phyloP scores from a whole-genome alignment of 2,888 invertebrate species.

The Dysmachus trigonus region DNA sequence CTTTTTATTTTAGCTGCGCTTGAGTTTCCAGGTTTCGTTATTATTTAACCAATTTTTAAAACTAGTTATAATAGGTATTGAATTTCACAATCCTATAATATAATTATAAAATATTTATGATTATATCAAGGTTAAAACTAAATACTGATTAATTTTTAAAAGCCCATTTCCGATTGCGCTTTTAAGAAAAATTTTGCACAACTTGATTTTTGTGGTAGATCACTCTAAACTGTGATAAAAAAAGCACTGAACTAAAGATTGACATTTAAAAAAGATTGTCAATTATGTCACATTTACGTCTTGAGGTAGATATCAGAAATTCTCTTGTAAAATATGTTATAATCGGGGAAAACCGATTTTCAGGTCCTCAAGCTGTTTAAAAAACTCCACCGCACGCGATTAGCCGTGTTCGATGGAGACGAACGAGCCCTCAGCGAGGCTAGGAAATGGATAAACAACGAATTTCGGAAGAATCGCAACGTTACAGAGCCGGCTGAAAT shows the following conservation, averaged over 20 bases:
- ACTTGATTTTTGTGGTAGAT: neutral
- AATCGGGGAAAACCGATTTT: neutral
- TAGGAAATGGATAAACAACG: conserved; percentile 78
- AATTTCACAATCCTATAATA: too few species aligned
- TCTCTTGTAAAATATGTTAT: neutral
- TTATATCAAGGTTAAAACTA: too few species aligned
- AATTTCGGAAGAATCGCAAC: conserved; percentile 74
- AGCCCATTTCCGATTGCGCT: neutral
- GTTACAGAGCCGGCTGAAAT: conserved; percentile 71
- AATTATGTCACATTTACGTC: neutral
- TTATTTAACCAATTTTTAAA: too few species aligned
- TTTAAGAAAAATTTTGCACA: neutral
- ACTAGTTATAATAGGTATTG: too few species aligned
- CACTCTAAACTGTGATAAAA: neutral
- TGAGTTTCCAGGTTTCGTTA: too few species aligned
- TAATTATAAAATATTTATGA: too few species aligned
- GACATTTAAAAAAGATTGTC: neutral
- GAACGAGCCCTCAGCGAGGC: conserved; percentile 70
- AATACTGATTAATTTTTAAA: neutral
- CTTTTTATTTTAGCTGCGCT: too few species aligned
- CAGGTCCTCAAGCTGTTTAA: conserved; percentile 71
- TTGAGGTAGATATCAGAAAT: neutral
- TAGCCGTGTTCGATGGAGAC: conserved; percentile 75
- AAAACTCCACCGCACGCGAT: conserved; percentile 74
- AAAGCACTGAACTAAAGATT: neutral